These are phyloP conservation scores for Blastobasis adustella DNA, from an alignment of 2,888 invertebrate species.

Conservation along the genomic window DNA sequence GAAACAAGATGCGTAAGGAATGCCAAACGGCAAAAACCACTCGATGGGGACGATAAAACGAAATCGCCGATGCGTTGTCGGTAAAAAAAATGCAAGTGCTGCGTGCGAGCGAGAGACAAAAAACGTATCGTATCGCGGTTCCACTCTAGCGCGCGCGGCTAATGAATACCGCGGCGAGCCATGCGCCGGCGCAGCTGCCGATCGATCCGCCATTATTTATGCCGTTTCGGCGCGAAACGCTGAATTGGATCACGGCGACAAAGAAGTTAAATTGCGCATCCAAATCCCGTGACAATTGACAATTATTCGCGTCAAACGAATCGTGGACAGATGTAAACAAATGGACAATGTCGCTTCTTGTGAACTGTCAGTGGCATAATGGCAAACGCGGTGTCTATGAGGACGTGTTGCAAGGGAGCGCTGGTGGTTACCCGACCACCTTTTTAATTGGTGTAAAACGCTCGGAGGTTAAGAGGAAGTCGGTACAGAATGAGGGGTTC, in stretches of 20 bases:
- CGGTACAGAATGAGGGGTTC: background rate
- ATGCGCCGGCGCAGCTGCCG: constrained; percentile 60
- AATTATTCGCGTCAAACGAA: constrained; percentile 50
- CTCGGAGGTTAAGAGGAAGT: too few species aligned
- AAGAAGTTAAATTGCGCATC: constrained; percentile 71
- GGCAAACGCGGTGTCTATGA: constrained; percentile 22
- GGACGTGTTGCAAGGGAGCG: too few species aligned
- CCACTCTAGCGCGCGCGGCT: constrained; percentile 67
- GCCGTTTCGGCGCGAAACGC: constrained; percentile 68
- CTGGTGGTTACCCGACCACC: too few species aligned
- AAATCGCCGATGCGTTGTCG: constrained; percentile 69
- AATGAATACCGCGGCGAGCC: constrained; percentile 59
- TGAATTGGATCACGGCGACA: constrained; percentile 68
- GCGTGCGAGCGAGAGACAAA: constrained; percentile 69
- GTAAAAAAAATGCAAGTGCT: constrained; percentile 66
- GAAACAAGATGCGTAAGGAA: constrained; percentile 64
- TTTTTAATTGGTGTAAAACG: too few species aligned
- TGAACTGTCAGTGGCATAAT: constrained; percentile 20
- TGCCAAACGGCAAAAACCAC: constrained; percentile 66
- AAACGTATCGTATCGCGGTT: constrained; percentile 70
- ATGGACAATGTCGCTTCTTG: constrained; percentile 39
- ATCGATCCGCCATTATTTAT: constrained; percentile 68
- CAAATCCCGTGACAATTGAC: constrained; percentile 67
- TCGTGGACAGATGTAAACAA: constrained; percentile 69
- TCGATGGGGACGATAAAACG: constrained; percentile 69